Base-by-base conservation (phyloP, 2,888 invertebrate genomes). In the Taphrorychus bicolor region DNA sequence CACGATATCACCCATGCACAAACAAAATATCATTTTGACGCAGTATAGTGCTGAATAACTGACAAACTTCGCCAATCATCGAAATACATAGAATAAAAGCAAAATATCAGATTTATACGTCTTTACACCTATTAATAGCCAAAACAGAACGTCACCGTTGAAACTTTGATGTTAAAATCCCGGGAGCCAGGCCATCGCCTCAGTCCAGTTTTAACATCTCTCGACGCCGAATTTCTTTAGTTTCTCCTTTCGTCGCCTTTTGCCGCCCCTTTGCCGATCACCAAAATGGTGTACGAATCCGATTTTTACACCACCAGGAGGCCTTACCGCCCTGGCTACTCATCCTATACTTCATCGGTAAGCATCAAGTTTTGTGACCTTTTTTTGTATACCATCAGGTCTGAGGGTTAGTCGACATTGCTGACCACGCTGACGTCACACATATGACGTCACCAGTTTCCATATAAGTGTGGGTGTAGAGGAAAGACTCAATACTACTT, bases 221-320 rank as follows among this genome's bases (percentile, higher is more conserved):
- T 42, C 70, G 69, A 64, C 71, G 71, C 65, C 71, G 71, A 71
- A 82, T 63, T 63, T 79, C 79, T 78, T 78, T 78, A 82, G 80
- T 84, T 84, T 80, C 84, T 83, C 84, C 83, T 83, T 82, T 81
- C 82, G 79, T 81, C 83, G 69, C 70, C 65, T 65, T 70, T 70
- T 70, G 65, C 65, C 70, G 61, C 61, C 68, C 67, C 57, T 59
- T 68, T 66, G 16, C 22, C 72, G 81, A 60, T 54, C 62, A 48
- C 71, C 70, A 88, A 86, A 84, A 94, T 94, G 94, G 94, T 94
- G 85, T 94, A 94, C 91, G 93, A 93, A 87, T 91, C 92, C 87
- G 94, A 94, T 86, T 94, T 93, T 85, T 92, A 93, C 85, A 93
- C 94, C 80, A 92, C 91, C 84, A 91, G 94, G 85, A 90, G 94